Percentiles rank a stretch among this genome's conserved stretches.
phyloP scores from a whole-genome alignment of 37 sponge, comb jelly and placozoan genomes.

The Mnemiopsis leidyi region DNA sequence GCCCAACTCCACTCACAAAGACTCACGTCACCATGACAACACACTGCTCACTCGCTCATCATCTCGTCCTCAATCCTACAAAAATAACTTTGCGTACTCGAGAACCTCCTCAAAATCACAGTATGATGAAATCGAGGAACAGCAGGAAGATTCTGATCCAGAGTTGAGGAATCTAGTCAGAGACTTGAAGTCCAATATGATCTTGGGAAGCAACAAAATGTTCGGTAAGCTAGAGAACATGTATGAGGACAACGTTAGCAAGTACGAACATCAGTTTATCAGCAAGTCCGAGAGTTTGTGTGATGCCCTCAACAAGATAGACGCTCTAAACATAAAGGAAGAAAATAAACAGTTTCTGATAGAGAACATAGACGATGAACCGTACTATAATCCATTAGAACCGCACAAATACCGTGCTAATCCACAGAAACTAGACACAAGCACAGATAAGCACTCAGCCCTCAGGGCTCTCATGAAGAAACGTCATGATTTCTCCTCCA shows the following conservation, averaged over 20 bases:
- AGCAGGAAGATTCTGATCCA: background rate
- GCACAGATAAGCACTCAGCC: conserved; percentile 43
- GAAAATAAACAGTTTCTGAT: conserved; percentile 60
- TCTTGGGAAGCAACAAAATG: background rate
- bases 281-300: background rate
- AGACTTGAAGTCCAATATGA: background rate
- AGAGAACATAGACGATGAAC: background rate
- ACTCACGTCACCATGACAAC: background rate
- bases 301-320: conserved; percentile 46
- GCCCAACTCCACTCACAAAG: background rate
- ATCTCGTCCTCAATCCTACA: background rate
- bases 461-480: conserved; percentile 23
- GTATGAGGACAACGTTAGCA: background rate
- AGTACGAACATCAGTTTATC: background rate
- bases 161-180: conserved; percentile 7
- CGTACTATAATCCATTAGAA: conserved; percentile 22
- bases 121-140: background rate
- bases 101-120: background rate
- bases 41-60: background rate
- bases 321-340: conserved; percentile 49
- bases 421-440: background rate
- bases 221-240: background rate
- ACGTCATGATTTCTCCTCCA: background rate
- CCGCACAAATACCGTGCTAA: background rate
- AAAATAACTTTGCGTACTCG: background rate